Conservation (phyloP, 35 echinoderm and acorn worm species). For the Apostichopus parvimensis region DNA sequence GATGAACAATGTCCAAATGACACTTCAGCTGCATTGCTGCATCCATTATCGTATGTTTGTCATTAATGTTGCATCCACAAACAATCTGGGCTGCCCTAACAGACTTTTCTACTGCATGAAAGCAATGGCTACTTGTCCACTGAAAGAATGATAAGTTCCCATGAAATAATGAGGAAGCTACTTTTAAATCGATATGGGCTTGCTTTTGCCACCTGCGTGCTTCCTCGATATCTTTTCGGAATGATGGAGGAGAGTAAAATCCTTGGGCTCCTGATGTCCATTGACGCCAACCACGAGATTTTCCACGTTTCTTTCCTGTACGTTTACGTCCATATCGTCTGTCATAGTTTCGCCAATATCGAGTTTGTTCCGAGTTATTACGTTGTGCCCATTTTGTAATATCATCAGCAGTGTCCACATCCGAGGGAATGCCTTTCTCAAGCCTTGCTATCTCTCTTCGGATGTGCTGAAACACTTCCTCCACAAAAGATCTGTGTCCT, state of each 20-base stretch:
- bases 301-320: not conserved
- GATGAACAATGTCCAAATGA: not conserved
- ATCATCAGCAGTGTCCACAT: not conserved
- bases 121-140: not conserved
- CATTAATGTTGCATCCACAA: not conserved
- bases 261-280: not conserved
- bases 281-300: not conserved
- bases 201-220: slow-evolving; percentile 16
- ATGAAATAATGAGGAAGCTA: not conserved
- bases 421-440: slow-evolving; percentile 32
- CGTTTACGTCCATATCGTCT: not conserved
- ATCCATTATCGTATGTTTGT: not conserved
- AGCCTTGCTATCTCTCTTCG: not conserved
- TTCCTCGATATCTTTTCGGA: not conserved
- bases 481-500: not conserved
- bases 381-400: not conserved
- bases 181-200: not conserved
- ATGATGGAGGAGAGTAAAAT: slow-evolving; percentile 1
- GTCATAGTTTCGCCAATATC: not conserved
- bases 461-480: slow-evolving; percentile 31
- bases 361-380: slow-evolving; percentile 11
- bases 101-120: not conserved
- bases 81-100: not conserved
- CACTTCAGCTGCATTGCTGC: not conserved
- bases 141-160: not conserved